phyloP scores from a whole-genome alignment of 1,140 invertebrate genomes.

The Hylaeus anthracinus region DNA sequence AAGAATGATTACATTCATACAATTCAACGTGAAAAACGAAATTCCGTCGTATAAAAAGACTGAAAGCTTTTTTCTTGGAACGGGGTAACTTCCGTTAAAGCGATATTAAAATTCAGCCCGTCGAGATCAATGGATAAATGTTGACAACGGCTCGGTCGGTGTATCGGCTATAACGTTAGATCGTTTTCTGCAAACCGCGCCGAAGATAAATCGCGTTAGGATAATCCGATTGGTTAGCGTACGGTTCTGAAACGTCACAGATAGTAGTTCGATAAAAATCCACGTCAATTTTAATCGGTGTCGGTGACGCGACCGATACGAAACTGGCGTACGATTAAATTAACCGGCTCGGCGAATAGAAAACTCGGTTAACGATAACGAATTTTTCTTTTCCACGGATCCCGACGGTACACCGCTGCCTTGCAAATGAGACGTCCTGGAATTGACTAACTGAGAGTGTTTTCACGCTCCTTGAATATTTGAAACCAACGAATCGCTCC shows the following conservation, averaged over 20 bases:
- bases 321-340: slow-evolving; percentile 8
- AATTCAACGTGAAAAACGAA: neutral
- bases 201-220: slow-evolving; percentile 10
- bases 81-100: neutral
- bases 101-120: neutral
- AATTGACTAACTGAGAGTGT: neutral
- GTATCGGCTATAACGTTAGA: neutral
- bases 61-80: neutral
- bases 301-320: neutral
- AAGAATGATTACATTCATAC: neutral
- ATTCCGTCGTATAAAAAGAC: neutral
- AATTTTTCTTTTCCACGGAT: slow-evolving; percentile 7
- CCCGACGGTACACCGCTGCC: too few relatives aligned
- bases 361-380: slow-evolving; percentile 17
- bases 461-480: slow-evolving; percentile 9
- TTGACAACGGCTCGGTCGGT: too few relatives aligned
- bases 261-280: slow-evolving; percentile 18
- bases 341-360: slow-evolving; percentile 16
- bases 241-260: neutral
- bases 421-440: neutral
- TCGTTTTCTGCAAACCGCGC: neutral
- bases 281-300: slow-evolving; percentile 20
- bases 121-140: neutral
- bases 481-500: neutral
- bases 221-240: neutral